Evolutionary conservation across 2,888 invertebrate species (phyloP).

Genomic region (Lithophane socia): DNA sequence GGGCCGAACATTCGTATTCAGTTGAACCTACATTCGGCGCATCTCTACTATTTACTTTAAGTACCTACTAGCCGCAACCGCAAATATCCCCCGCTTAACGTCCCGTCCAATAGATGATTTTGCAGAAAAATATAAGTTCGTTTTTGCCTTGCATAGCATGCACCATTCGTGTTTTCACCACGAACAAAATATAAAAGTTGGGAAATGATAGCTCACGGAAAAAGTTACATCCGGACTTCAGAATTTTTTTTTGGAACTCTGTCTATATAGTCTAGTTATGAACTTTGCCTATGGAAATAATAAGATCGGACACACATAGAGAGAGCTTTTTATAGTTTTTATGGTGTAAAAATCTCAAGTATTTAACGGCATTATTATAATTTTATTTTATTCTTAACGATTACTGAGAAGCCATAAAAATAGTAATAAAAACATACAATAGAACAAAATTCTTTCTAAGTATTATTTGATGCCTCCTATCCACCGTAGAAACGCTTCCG

Average conservation of each 20-base stretch:
- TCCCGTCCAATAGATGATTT: not conserved
- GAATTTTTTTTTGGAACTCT: constrained; percentile 20
- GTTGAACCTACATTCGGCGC: too few species aligned
- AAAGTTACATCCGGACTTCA: constrained; percentile 15
- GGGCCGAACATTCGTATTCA: too few species aligned
- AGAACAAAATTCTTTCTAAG: constrained; percentile 20
- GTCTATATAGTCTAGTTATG: constrained; percentile 9
- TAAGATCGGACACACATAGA: constrained; percentile 7
- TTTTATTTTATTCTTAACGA: constrained; percentile 22
- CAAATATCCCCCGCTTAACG: too few species aligned
- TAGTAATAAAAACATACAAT: constrained; percentile 26
- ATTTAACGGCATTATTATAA: constrained; percentile 25
- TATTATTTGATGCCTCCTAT: constrained; percentile 12
- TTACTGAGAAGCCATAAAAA: constrained; percentile 37
- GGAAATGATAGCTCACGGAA: constrained; percentile 11
- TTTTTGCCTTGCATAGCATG: not conserved
- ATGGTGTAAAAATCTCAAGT: constrained; percentile 10
- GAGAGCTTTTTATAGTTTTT: not conserved
- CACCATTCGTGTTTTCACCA: not conserved
- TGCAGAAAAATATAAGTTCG: not conserved
- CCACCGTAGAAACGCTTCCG: constrained; percentile 7
- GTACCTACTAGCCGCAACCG: too few species aligned
- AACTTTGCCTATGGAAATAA: constrained; percentile 19
- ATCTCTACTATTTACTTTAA: too few species aligned
- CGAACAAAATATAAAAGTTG: constrained; percentile 16